phyloP scores from a whole-genome alignment of 1,140 invertebrate genomes.

The Anthonomus grandis region DNA sequence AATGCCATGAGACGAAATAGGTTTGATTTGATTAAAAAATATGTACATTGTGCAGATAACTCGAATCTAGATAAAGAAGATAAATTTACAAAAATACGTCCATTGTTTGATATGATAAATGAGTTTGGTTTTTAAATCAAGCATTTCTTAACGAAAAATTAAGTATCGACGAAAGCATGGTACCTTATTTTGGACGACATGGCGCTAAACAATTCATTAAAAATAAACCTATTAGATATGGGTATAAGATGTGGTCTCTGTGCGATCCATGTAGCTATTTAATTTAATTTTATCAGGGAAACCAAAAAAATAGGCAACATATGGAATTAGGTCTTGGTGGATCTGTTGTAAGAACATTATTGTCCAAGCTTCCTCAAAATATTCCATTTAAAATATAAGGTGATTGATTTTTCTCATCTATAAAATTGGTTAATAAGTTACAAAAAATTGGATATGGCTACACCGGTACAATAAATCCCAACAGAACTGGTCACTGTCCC shows the following conservation, averaged over 20 bases:
- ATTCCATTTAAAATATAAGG: no score
- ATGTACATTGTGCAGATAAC: conserved; percentile 20
- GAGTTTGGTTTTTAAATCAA: conserved; percentile 8
- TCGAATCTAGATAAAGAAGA: conserved; percentile 14
- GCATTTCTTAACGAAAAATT: conserved; percentile 7
- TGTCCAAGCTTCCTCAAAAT: conserved; percentile 14
- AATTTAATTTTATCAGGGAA: conserved; percentile 26
- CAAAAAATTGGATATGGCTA: conserved; percentile 5
- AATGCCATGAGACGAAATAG: no score
- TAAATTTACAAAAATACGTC: conserved; percentile 26
- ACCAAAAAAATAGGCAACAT: conserved; percentile 20
- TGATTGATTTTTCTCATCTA: no score
- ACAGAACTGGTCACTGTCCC: conserved; percentile 11
- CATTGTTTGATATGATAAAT: conserved; percentile 22
- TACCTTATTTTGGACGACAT: conserved; percentile 26
- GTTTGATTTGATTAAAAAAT: no score
- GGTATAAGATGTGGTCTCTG: conserved; percentile 30
- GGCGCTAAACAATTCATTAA: conserved; percentile 27
- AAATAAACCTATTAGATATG: conserved; percentile 26
- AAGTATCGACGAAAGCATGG: no score
- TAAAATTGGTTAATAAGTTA: no score
- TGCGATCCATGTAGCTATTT: conserved; percentile 26
- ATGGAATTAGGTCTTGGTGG: conserved; percentile 28
- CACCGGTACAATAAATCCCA: conserved; percentile 14
- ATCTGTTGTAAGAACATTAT: conserved; percentile 24